Conservation (phyloP, 2,113 vertebrate genomes). For the Vimba vimba region DNA sequence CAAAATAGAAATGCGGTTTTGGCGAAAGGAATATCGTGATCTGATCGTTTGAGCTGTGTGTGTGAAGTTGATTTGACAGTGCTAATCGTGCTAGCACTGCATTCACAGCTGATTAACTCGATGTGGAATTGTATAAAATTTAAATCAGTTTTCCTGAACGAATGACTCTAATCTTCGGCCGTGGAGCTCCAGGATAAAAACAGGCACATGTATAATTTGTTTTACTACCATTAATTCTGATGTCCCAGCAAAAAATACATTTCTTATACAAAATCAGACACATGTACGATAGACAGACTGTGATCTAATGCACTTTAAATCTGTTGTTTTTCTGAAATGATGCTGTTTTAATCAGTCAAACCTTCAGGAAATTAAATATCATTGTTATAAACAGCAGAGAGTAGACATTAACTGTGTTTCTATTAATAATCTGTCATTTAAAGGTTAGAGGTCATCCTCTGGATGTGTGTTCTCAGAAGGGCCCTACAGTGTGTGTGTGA, state of each 20-base stretch:
- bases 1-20: background rate
- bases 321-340: background rate
- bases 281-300: background rate
- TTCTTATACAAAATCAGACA: background rate
- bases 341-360: background rate
- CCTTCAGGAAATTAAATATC: background rate
- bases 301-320: background rate
- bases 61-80: background rate
- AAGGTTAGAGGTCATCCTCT: background rate
- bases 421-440: background rate
- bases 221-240: background rate
- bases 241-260: background rate
- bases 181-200: background rate
- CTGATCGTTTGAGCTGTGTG: background rate
- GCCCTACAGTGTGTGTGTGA: background rate
- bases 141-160: background rate
- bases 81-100: background rate
- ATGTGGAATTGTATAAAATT: background rate
- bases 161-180: background rate
- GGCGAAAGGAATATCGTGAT: background rate
- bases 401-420: background rate
- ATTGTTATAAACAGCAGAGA: background rate
- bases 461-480: background rate
- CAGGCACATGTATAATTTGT: background rate
- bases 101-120: background rate